These are phyloP conservation scores for Nephrotoma appendiculata DNA, from an alignment of 2,888 invertebrate species.

Conservation along the genomic window DNA sequence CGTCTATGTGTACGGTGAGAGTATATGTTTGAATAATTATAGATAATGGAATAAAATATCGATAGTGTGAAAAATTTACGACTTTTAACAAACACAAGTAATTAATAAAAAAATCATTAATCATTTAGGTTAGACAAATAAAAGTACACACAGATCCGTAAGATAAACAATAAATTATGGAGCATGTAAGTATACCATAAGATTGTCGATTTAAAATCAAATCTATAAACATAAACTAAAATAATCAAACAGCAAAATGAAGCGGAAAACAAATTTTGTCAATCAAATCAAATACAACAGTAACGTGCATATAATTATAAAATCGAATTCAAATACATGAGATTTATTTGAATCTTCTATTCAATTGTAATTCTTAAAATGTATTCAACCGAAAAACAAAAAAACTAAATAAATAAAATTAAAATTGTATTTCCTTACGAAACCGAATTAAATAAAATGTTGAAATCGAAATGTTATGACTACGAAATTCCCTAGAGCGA, in stretches of 20 bases:
- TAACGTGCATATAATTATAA: not conserved
- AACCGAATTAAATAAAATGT: not conserved
- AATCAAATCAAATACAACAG: not conserved
- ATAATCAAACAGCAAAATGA: not conserved
- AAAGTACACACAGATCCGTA: not conserved
- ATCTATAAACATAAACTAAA: not conserved
- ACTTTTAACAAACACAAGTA: not conserved
- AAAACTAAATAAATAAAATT: not conserved
- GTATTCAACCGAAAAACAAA: not conserved
- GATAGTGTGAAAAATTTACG: not conserved
- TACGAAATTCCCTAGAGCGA: not conserved
- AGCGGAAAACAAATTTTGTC: not conserved
- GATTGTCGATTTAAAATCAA: not conserved
- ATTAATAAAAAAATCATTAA: not conserved
- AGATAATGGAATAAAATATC: not conserved
- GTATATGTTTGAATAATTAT: not conserved
- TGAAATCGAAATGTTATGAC: not conserved
- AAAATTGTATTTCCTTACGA: not conserved
- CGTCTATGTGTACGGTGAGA: not conserved
- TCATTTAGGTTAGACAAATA: not conserved
- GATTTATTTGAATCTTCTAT: not conserved
- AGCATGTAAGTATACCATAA: not conserved
- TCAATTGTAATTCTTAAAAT: not conserved
- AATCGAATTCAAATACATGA: not conserved
- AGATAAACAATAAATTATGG: too few species aligned